These are phyloP conservation scores for Scaptomyza flava DNA, from an alignment of 2,888 invertebrate species.

Conservation along the genomic window DNA sequence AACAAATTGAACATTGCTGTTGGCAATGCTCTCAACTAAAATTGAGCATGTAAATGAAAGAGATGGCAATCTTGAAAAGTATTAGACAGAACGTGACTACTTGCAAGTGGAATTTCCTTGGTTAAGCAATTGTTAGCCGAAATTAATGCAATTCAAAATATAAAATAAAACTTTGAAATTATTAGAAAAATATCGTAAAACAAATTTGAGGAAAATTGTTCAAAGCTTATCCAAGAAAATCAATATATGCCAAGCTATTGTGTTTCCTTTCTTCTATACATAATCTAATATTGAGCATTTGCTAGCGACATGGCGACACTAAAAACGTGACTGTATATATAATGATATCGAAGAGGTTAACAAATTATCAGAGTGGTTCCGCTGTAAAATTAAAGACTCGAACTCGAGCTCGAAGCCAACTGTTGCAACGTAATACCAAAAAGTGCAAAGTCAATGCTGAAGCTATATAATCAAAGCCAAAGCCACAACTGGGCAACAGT, in stretches of 20 bases:
- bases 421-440: constrained; percentile 32
- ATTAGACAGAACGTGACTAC: constrained; percentile 30
- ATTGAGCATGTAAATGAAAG: constrained; percentile 20
- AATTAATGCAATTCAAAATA: constrained; percentile 2
- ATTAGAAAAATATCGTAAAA: neutral
- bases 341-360: neutral
- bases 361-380: constrained; percentile 50
- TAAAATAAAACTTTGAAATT: neutral
- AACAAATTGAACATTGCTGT: constrained; percentile 52
- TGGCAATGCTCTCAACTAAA: constrained; percentile 63
- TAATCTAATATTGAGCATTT: neutral
- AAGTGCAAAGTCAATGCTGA: neutral
- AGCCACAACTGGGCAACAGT: constrained; percentile 39
- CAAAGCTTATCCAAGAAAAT: no score
- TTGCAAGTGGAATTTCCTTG: constrained; percentile 57
- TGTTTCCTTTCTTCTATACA: neutral
- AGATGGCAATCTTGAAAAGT: constrained; percentile 14
- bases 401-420: constrained; percentile 44
- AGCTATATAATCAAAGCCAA: constrained; percentile 56
- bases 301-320: neutral
- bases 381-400: constrained; percentile 29
- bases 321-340: constrained; percentile 56
- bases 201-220: neutral
- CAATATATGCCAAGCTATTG: no score
- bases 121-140: constrained; percentile 39